Evolutionary conservation across 2,113 vertebrate genomes (phyloP), one percentile per base, ranked within the genome.

Genomic region (Rhea americana): DNA sequence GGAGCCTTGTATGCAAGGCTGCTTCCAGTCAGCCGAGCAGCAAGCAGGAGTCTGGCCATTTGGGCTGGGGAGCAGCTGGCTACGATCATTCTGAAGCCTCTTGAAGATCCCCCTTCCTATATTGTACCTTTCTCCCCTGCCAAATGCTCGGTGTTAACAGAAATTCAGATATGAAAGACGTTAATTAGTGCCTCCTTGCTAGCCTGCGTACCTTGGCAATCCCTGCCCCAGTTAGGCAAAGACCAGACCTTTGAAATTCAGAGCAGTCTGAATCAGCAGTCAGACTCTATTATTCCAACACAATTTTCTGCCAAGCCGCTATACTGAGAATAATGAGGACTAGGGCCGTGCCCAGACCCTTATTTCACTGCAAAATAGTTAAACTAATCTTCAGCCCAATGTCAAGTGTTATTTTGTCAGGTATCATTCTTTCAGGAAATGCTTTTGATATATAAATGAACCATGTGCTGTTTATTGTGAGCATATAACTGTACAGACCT

Each of bases 51-150:
- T 94, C n/a, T 63, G 50, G 50, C 45, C 94, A 35, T 81, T 81
- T 83, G 61, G 61, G 35, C 65, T 90, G 35, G 68, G 37, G 6
- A 90, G 24, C 94, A 95, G 68, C 82, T 90, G 93, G 83, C 65
- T 86, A 21, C 47, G 47, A 91, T 93, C 70, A 75, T 10, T 26
- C 10, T 59, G 76, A 86, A 88, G 26, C 13, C 32, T 88, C 70
- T 65, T 39, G 56, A 84, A 81, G 39, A 63, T 47, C 14, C 68
- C 85, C 73, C 61, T 93, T 71, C 47, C 68, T 66, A 55, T 59
- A 24, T 12, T 59, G 50, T 55, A 59, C 26, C 41, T 90, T 90
- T 77, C 70, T 24, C 5, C n/a, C 9, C n/a, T 85, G 37, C 30
- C 68, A 94, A 89, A 55, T 1, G 2, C 26, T 66, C 41, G 37